Base-by-base conservation (phyloP, 2,888 invertebrate species). In the Omphaloscelis lunosa region DNA sequence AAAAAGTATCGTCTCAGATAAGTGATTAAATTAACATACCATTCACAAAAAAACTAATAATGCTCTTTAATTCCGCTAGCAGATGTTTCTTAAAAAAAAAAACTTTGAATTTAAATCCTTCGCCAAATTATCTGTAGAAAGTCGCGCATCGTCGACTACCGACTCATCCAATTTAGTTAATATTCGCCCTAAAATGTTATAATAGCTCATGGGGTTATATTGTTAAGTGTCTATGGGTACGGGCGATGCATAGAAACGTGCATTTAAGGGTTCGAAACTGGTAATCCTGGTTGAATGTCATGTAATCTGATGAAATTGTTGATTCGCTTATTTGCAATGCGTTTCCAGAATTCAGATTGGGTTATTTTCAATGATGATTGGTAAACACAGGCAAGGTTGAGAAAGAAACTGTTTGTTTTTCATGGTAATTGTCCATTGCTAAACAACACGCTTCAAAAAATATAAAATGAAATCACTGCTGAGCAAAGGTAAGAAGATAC, bases 101-200 rank as follows among this genome's bases (percentile, higher is more conserved):
- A 62, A n/a, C 63, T 23, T 62, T 39, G 48, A 65, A 68, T 73
- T 67, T 34, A 67, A 71, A 74, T 65, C 62, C 39, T 41, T 53
- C 34, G 0, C n/a, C 58, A 9, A 39, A 5, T 48, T 62, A 41
- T 66, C 7, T 15, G 20, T 53, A 65, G 29, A 41, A 53, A 41
- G 41, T 66, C 73, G 53, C 62, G 53, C 53, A 59, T 72, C 74
- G 53, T 72, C 77, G 73, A n/a, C 63, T 68, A 61, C 70, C 59
- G 71, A 58, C 79, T 70, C 80, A 85, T 85, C 87, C 89, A 89
- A 89, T 87, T 89, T 81, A 61, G 75, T 77, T 87, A 87, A 89
- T 87, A 89, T 78, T 87, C 65, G 68, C 74, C 78, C 82, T 87
- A 78, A 87, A 87, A 85, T 75, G 83, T 89, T 87, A 85, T 83